Evolutionary conservation across 2,888 invertebrate species (phyloP).

Genomic region (Patella caerulea): DNA sequence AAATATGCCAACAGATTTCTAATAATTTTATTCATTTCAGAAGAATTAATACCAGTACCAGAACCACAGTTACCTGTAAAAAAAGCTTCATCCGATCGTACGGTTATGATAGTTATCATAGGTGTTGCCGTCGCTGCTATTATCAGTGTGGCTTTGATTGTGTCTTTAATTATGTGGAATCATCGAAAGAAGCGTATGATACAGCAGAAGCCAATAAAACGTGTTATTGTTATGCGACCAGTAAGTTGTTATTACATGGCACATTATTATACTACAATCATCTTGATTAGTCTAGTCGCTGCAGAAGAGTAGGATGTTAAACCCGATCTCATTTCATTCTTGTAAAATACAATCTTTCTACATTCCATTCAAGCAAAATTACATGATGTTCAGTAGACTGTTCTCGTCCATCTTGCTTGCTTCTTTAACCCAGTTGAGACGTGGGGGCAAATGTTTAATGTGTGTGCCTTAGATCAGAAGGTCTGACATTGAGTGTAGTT

Average conservation of each 20-base stretch:
- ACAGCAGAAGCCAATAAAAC: conserved; percentile 50
- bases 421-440: not conserved
- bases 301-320: no score
- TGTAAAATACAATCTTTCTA: no score
- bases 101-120: conserved; percentile 36
- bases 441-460: not conserved
- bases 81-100: conserved; percentile 21
- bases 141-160: conserved; percentile 27
- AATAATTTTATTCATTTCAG: no score
- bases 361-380: no score
- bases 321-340: no score
- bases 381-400: not conserved
- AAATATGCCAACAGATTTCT: no score
- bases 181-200: conserved; percentile 22
- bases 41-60: no score
- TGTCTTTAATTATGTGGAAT: conserved; percentile 19
- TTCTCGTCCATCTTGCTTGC: not conserved
- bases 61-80: conserved; percentile 25
- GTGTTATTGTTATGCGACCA: conserved; percentile 68
- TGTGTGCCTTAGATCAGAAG: no score
- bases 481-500: no score
- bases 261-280: not conserved
- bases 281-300: no score
- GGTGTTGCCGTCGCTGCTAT: conserved; percentile 39
- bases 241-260: conserved; percentile 34